phyloP scores from a whole-genome alignment of 2,888 invertebrate species.

The Aphodius sticticus region DNA sequence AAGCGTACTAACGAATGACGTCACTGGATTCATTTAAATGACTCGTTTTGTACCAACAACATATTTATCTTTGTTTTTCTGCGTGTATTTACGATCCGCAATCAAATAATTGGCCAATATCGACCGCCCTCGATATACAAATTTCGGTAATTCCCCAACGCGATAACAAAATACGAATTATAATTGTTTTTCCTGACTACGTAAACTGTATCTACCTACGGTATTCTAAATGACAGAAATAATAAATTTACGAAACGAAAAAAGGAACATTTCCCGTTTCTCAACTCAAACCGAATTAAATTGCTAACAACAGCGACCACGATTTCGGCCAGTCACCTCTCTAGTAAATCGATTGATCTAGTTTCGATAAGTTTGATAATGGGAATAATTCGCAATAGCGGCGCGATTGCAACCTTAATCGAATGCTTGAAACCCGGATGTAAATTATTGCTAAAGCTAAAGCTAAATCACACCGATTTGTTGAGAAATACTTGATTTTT shows the following conservation, averaged over 20 bases:
- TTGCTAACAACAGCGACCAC: background rate
- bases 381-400: background rate
- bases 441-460: background rate
- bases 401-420: constrained; percentile 4
- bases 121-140: no score
- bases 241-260: background rate
- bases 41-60: no score
- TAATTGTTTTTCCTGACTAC: background rate
- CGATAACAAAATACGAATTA: background rate
- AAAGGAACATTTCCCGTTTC: background rate
- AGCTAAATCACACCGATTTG: background rate
- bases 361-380: background rate
- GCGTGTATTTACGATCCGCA: no score
- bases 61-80: no score
- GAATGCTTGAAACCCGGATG: background rate
- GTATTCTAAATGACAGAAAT: background rate
- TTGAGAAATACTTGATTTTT: background rate
- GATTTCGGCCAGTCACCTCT: background rate
- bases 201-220: background rate
- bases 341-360: background rate
- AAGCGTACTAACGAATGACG: no score
- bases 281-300: background rate
- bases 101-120: background rate
- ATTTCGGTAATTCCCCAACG: background rate
- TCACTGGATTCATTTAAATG: no score